These are phyloP conservation scores for Sanderia malayensis DNA, from an alignment of 30 jellyfish, hydroid and myxozoan genomes.

Conservation along the genomic window DNA sequence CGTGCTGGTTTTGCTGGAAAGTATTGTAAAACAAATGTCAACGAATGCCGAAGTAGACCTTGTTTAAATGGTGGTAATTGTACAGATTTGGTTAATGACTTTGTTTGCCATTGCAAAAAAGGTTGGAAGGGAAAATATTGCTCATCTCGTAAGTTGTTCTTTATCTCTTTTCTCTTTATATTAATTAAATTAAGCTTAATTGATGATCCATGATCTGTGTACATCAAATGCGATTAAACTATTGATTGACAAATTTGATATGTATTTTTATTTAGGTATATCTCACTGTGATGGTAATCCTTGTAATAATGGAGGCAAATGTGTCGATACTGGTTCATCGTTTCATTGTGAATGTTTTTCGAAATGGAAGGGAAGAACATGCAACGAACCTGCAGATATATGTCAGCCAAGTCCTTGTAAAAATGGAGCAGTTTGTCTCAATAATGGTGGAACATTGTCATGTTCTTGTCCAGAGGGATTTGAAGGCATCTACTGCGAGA, in stretches of 20 bases:
- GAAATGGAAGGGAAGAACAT: conserved; percentile 68
- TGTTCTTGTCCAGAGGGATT: conserved; percentile 81
- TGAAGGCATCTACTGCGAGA: conserved; percentile 78
- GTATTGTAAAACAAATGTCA: conserved; percentile 60
- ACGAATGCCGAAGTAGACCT: conserved; percentile 80
- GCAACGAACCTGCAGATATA: conserved; percentile 60
- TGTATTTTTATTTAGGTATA: conserved; percentile 25
- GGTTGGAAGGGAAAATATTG: conserved; percentile 81
- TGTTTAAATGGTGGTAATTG: conserved; percentile 84
- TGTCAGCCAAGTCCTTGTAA: conserved; percentile 61
- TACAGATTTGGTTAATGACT: conserved; percentile 60
- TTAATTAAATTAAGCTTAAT: neutral
- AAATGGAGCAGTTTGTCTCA: conserved; percentile 61
- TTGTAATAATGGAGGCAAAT: conserved; percentile 68
- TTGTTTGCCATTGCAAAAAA: conserved; percentile 55
- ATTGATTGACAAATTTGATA: no score
- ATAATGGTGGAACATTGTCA: conserved; percentile 59
- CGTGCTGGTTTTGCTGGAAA: conserved; percentile 71
- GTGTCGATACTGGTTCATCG: conserved; percentile 52
- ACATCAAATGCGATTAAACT: no score
- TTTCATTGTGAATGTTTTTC: conserved; percentile 37
- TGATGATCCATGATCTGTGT: no score
- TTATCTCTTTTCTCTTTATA: neutral
- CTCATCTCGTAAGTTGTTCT: conserved; percentile 52
- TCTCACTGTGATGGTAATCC: conserved; percentile 75